Base-by-base conservation (phyloP, 64 coral and sea anemone species). In the Montipora capricornis region DNA sequence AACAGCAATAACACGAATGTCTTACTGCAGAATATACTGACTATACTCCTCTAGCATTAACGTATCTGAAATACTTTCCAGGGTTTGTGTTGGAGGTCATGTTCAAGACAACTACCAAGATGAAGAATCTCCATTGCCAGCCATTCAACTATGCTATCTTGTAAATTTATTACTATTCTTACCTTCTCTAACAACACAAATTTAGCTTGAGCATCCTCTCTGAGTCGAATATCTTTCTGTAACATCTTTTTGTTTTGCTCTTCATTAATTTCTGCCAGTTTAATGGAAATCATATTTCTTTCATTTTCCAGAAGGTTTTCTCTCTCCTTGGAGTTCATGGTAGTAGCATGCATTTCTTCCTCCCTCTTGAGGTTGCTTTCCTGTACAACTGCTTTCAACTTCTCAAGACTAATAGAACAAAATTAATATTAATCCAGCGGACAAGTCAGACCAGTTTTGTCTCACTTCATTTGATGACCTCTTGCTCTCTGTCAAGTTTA, bases 161-260 rank as follows among this genome's bases (percentile, higher is more conserved):
- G 29, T 37, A 24, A 24, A 24, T 24, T 24, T 24, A 24, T 24
- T 8, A 13, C 53, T 11, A 77, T 0, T 59, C 3, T 11, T 17
- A 98, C 97, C 92, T 93, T 98, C 44, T 99, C 97, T 44, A 99
- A 89, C 26, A 87, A 46, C 5, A 94, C 68, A 79, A 99, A 99
- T 68, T 96, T 99, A 61, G 95, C 81, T 37, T 99, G 97, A 51
- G 97, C 97, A 70, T 99, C 97, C 84, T 99, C 97, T 46, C 97
- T 91, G 2, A 99, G 83, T 53, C 84, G 46, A 48, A 99, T 99
- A 49, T 99, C 97, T 71, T 96, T 96, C 84, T 99, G 97, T 47
- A 99, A 61, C 37, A 96, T 76, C 77, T 93, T 99, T 60, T 99
- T 96, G 80, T 90, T 99, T n/a, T 96, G 95, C 77, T 99, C 97